Evolutionary conservation across 2,888 invertebrate genomes (phyloP), one percentile per base, ranked within the genome.

Genomic region (Acrobasis repandana): DNA sequence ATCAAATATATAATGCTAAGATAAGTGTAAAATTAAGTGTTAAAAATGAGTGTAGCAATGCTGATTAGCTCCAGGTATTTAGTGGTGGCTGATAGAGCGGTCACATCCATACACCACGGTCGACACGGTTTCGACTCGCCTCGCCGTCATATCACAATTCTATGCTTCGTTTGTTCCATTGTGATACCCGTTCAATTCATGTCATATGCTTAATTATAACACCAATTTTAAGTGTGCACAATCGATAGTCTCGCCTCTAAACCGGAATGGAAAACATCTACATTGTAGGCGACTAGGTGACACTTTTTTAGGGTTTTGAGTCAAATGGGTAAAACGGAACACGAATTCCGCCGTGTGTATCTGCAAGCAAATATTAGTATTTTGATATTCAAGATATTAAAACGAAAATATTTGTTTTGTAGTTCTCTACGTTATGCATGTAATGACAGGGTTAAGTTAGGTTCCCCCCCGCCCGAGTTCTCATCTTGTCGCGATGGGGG

Each of bases 1-100:
- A 91, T 91, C 80, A 75, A 80, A 83, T 79, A 75, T 82, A 82
- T 82, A 85, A 90, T 84, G 85, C 77, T 79, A 84, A 90, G 90
- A 91, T 91, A 90, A 84, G 91, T 90, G 88, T 89, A 87, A 90
- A 92, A 92, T 90, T 85, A 88, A 89, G 87, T 92, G 91, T 92
- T 91, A 88, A 90, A 90, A 92, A 91, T 91, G 77, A 88, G 91
- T 92, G 90, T 92, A 90, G 85, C 83, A 91, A 92, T 91, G 90
- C 78, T 92, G 91, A 92, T 92, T 92, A 88, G 92, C 83, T 85
- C 68, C 91, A 92, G 92, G 91, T 91, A 89, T 91, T 90, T 91
- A 90, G 88, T 79, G 75, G 79, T 67, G 74, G 76, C 78, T 80
- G 85, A 89, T 88, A 82, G 86, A 89, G 88, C 76, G 83, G 88